phyloP scores from a whole-genome alignment of 2,797 vertebrate genomes.

The Acipenser ruthenus region DNA sequence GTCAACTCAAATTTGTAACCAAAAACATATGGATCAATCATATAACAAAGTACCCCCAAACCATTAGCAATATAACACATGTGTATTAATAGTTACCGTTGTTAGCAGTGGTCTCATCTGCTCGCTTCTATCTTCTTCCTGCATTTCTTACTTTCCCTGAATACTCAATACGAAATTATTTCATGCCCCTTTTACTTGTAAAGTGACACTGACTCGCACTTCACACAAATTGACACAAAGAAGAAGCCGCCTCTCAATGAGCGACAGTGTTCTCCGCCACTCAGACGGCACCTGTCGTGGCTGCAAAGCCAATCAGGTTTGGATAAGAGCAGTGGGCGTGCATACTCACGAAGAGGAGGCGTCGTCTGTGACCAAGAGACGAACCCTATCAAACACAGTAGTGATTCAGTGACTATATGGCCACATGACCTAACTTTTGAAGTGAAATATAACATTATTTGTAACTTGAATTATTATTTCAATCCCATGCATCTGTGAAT shows the following conservation, averaged over 20 bases:
- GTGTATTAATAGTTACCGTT: conserved; percentile 39
- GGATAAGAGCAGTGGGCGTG: background rate
- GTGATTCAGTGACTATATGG: no score
- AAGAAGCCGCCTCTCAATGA: background rate
- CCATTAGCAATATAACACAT: no score
- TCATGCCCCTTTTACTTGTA: background rate
- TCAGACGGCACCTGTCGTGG: background rate
- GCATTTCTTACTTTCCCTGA: conserved; percentile 35
- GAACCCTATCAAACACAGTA: no score
- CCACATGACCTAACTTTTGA: no score
- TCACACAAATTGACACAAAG: conserved; percentile 2
- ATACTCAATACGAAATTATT: background rate
- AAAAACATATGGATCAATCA: no score
- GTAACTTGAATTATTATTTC: no score
- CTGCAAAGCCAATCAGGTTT: background rate
- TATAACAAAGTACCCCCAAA: no score
- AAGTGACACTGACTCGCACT: background rate
- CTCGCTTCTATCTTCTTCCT: conserved; percentile 53
- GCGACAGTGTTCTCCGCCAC: background rate
- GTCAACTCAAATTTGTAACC: no score
- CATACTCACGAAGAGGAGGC: background rate
- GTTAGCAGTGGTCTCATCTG: conserved; percentile 63
- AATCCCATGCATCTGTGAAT: no score
- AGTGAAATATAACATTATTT: no score
- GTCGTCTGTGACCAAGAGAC: background rate